phyloP scores from a whole-genome alignment of 2,888 invertebrate species.

The Anthoptus insignis region DNA sequence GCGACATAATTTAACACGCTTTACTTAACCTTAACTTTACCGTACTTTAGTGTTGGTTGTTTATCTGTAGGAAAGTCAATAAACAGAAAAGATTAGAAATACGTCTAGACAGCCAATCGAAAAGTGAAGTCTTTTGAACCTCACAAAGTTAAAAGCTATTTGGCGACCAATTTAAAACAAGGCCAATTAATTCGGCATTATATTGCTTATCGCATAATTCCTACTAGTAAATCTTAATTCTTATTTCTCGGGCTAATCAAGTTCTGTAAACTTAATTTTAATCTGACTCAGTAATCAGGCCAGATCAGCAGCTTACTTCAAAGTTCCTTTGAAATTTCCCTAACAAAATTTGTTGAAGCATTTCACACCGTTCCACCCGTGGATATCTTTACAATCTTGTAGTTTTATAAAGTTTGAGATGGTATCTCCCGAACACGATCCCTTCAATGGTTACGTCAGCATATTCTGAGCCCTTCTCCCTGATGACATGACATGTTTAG shows the following conservation, averaged over 20 bases:
- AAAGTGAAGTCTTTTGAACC: too few relatives aligned
- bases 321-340: constrained; percentile 17
- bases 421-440: constrained; percentile 10
- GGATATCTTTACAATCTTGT: constrained; percentile 12
- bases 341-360: constrained; percentile 15
- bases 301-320: constrained; percentile 9
- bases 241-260: constrained; percentile 3
- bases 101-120: too few relatives aligned
- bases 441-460: constrained; percentile 8
- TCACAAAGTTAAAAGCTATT: too few relatives aligned
- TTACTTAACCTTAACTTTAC: too few relatives aligned
- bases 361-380: not conserved
- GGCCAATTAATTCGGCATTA: not conserved
- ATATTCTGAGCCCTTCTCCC: not conserved
- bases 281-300: not conserved
- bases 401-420: constrained; percentile 23
- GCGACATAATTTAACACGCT: too few relatives aligned
- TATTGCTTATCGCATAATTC: too few relatives aligned
- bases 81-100: too few relatives aligned
- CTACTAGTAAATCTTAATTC: too few relatives aligned
- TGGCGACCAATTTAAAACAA: too few relatives aligned
- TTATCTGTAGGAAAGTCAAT: too few relatives aligned
- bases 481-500: constrained; percentile 3
- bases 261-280: not conserved
- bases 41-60: too few relatives aligned